Evolutionary conservation across 53 echinoderm and acorn worm species (phyloP).

Genomic region (Luidia sarsii): DNA sequence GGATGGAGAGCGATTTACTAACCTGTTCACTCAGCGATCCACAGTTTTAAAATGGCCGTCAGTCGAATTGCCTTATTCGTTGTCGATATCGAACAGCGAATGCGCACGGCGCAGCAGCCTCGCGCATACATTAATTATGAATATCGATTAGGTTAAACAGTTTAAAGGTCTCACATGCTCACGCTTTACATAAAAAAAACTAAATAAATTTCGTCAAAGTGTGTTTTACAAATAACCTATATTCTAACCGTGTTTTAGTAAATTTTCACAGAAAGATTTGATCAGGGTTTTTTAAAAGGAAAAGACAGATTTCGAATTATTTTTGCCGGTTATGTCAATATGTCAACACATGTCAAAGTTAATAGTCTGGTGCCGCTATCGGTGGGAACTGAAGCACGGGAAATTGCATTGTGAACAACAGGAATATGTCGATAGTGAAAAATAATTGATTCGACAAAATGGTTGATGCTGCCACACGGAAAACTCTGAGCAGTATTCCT

Average conservation of each 20-base stretch:
- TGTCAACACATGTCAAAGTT: conserved; percentile 36
- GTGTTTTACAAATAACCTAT: too few relatives aligned
- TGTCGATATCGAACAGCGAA: conserved; percentile 35
- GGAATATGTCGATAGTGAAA: background rate
- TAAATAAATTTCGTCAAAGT: too few relatives aligned
- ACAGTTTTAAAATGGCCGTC: conserved; percentile 62
- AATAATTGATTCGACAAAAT: conserved; percentile 47
- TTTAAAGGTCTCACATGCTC: conserved; percentile 64
- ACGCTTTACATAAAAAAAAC: too few relatives aligned
- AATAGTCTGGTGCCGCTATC: conserved; percentile 2
- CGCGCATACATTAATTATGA: conserved; percentile 16
- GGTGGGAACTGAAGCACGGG: background rate
- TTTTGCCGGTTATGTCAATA: too few relatives aligned
- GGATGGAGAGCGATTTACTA: conserved; percentile 45
- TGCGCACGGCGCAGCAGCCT: background rate
- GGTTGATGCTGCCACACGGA: conserved; percentile 93
- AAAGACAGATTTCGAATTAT: too few relatives aligned
- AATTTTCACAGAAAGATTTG: too few relatives aligned
- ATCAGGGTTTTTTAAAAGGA: too few relatives aligned
- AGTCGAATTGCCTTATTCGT: background rate
- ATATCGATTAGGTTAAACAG: conserved; percentile 64
- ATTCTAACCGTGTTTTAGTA: too few relatives aligned
- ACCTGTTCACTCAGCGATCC: conserved; percentile 55
- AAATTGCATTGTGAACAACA: too few relatives aligned
- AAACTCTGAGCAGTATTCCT: conserved; percentile 89